A percentile compares a stretch with the other conserved stretches of the same genome.
These are phyloP conservation scores for Zoanthus gigantus DNA, from an alignment of 92 coral and sea anemone species.

Conservation along the genomic window DNA sequence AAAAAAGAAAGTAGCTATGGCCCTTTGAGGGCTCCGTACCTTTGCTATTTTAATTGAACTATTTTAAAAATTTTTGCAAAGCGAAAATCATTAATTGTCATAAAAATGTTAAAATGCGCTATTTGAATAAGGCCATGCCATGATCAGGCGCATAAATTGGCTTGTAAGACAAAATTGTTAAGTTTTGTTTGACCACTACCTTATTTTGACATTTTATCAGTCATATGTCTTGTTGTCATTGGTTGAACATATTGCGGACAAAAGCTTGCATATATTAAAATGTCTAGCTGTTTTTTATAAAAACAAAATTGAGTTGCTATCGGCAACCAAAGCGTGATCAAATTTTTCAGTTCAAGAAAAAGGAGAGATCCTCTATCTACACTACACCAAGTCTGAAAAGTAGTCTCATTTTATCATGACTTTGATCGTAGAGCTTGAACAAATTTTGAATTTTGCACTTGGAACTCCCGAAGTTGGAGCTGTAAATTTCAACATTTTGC, in stretches of 20 bases:
- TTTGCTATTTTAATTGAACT: too few relatives aligned
- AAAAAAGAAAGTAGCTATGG: too few relatives aligned
- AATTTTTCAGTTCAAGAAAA: conserved; percentile 12
- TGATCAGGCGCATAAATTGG: too few relatives aligned
- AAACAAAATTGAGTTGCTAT: conserved; percentile 30
- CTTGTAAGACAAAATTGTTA: too few relatives aligned
- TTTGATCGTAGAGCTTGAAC: conserved; percentile 82
- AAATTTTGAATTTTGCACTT: conserved; percentile 82
- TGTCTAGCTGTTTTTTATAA: background rate
- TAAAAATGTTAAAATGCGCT: too few relatives aligned
- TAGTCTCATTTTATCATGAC: conserved; percentile 60
- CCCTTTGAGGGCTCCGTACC: too few relatives aligned
- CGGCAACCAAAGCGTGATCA: conserved; percentile 32
- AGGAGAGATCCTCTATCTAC: background rate
- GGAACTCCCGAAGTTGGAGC: conserved; percentile 98
- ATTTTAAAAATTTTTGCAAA: too few relatives aligned
- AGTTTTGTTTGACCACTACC: too few relatives aligned
- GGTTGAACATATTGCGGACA: conserved; percentile 18
- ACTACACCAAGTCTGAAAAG: conserved; percentile 3
- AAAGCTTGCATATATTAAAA: background rate
- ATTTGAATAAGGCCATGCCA: too few relatives aligned
- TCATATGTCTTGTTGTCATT: conserved; percentile 31
- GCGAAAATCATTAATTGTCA: too few relatives aligned
- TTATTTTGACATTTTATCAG: too few relatives aligned
- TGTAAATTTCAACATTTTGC: conserved; percentile 94